Base-by-base conservation (phyloP, 2,113 vertebrate genomes). In the Callospermophilus lateralis region DNA sequence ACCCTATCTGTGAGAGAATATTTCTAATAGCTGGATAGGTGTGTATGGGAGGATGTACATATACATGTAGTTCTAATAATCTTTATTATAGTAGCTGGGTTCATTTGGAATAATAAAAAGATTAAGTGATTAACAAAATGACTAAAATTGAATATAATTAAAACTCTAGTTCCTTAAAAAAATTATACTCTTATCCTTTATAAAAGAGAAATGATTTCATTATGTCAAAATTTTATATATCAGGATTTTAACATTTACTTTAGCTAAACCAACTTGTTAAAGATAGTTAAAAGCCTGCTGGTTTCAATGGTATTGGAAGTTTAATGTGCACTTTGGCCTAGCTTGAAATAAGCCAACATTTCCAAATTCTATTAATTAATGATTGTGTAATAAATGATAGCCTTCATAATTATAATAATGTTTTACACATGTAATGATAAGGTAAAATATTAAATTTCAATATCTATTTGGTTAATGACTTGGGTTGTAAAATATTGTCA, bases 141-240 rank as follows among this genome's bases (percentile, higher is more conserved):
- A 90, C 8, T 84, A 58, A 80, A 95, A 42, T 39, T 92, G 19
- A 37, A 84, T 84, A 53, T 73, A 90, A 83, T 20, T 91, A 81
- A 79, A 89, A 81, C 72, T 81, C 48, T 12, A 73, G 72, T 85
- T 97, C 2, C 37, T 93, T 70, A 65, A 78, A 95, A 96, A 92
- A 28, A 39, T 89, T 89, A 67, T 48, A 28, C 32, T 89, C 17
- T 85, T 37, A 90, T 28, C 70, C 16, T 84, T 45, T 84, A 79
- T 19, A 22, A 87, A 84, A 30, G 12, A 73, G 4, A 93, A 83
- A 76, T 68, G 84, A 48, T 37, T 61, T 95, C 83, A 72, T 80
- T 58, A 81, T 87, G 72, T 68, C 70, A 92, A 96, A 63, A 68
- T 37, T 65, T 53, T 77, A 48, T 63, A 32, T 80, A 28, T 4